phyloP scores from a whole-genome alignment of 2,888 invertebrate species.

The Anthophora plumipes region DNA sequence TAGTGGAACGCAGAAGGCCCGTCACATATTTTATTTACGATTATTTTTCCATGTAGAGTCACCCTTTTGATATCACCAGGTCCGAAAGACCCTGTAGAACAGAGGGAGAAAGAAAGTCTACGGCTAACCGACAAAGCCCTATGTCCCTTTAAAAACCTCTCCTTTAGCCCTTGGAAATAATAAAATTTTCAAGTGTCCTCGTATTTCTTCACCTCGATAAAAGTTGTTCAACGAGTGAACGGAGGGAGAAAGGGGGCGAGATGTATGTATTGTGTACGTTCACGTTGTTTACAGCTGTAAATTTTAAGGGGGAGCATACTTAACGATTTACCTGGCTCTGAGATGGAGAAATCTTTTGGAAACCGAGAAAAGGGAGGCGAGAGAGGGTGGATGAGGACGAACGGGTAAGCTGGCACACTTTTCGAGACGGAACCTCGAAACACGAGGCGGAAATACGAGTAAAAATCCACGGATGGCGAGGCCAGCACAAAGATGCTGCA shows the following conservation, averaged over 20 bases:
- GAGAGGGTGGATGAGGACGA: neutral
- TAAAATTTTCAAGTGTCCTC: neutral
- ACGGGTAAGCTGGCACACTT: conserved; percentile 4
- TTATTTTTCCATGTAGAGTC: no score
- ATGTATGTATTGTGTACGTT: no score
- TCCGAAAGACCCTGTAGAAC: no score
- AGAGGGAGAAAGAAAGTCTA: no score
- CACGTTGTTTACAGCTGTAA: neutral
- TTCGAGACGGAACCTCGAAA: conserved; percentile 11
- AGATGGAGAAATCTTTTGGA: conserved; percentile 24
- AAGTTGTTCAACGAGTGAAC: neutral
- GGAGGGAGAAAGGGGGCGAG: neutral
- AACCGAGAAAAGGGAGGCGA: neutral
- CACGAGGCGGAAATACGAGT: conserved; percentile 3
- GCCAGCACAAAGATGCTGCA: conserved; percentile 16
- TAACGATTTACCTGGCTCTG: conserved; percentile 8
- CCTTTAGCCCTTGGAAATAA: neutral
- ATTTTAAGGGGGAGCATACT: neutral
- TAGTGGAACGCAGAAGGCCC: no score
- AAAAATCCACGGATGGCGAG: conserved; percentile 15
- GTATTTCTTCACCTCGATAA: neutral
- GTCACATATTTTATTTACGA: no score
- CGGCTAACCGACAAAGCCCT: no score
- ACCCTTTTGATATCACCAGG: no score
- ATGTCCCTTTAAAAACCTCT: neutral